These are phyloP conservation scores for Spea bombifrons DNA, from an alignment of 2,113 vertebrate species.

Conservation along the genomic window DNA sequence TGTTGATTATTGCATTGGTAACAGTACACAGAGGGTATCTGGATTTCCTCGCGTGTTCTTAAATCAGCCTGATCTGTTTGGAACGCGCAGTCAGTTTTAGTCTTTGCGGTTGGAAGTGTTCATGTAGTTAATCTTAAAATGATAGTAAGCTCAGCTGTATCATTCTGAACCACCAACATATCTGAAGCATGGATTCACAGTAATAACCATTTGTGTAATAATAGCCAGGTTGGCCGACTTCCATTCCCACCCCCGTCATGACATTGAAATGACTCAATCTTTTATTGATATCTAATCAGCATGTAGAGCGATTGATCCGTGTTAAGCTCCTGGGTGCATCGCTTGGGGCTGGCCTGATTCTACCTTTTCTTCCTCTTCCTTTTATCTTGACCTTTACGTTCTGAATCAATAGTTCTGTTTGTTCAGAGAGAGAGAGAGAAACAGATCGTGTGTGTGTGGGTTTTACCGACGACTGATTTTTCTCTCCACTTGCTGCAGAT, in stretches of 20 bases:
- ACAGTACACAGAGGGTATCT: no score
- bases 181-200: no score
- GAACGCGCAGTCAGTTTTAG: no score
- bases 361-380: slow-evolving; percentile 22
- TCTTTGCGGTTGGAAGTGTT: no score
- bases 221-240: slow-evolving; percentile 15
- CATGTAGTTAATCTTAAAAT: no score
- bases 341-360: slow-evolving; percentile 24
- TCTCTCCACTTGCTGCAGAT: slow-evolving; percentile 12
- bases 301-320: slow-evolving; percentile 13
- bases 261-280: slow-evolving; percentile 38
- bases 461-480: background rate
- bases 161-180: no score
- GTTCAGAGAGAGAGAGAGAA: slow-evolving; percentile 11
- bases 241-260: slow-evolving; percentile 25
- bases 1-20: no score
- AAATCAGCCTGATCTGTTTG: no score
- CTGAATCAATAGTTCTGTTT: slow-evolving; percentile 39
- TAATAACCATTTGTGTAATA: no score
- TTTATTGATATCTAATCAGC: background rate
- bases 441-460: slow-evolving; percentile 5
- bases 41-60: no score
- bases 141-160: no score
- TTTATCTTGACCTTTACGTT: slow-evolving; percentile 41
- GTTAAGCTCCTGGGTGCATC: slow-evolving; percentile 23